Evolutionary conservation across 2,888 invertebrate genomes (phyloP).

Genomic region (Calameuta pallipes): DNA sequence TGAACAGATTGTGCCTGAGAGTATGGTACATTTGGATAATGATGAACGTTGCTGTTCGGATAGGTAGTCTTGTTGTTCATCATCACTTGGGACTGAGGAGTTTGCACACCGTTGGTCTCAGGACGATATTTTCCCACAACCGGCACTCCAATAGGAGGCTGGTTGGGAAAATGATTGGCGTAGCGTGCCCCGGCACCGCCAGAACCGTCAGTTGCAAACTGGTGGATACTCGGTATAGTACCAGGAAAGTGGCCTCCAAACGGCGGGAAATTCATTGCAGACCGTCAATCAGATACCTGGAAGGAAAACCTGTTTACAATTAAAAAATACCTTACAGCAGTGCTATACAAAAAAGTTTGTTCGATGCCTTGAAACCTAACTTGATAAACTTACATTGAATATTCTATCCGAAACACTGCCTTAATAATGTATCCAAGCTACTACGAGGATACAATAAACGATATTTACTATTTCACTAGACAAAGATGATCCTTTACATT

Average conservation of each 20-base stretch:
- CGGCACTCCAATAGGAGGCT: conserved; percentile 70
- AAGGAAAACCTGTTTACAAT: conserved; percentile 21
- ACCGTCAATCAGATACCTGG: conserved; percentile 59
- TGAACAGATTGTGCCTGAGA: conserved; percentile 62
- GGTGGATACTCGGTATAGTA: conserved; percentile 83
- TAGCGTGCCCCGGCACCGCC: conserved; percentile 62
- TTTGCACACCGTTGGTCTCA: conserved; percentile 61
- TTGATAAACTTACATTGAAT: too few relatives aligned
- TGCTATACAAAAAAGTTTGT: too few relatives aligned
- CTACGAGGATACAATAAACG: too few relatives aligned
- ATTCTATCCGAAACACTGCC: too few relatives aligned
- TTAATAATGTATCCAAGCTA: too few relatives aligned
- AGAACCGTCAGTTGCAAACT: conserved; percentile 78
- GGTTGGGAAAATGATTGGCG: conserved; percentile 69
- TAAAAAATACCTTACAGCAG: background rate
- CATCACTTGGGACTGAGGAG: conserved; percentile 63
- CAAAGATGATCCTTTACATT: too few relatives aligned
- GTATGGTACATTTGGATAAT: conserved; percentile 62
- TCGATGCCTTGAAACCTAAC: too few relatives aligned
- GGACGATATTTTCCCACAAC: conserved; percentile 72
- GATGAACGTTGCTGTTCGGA: conserved; percentile 63
- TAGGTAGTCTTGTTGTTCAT: conserved; percentile 62
- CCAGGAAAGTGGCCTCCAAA: conserved; percentile 85
- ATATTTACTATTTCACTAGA: too few relatives aligned
- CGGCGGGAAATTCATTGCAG: conserved; percentile 85